Evolutionary conservation across 1,140 invertebrate genomes (phyloP).

Genomic region (Tetraneura akinire): DNA sequence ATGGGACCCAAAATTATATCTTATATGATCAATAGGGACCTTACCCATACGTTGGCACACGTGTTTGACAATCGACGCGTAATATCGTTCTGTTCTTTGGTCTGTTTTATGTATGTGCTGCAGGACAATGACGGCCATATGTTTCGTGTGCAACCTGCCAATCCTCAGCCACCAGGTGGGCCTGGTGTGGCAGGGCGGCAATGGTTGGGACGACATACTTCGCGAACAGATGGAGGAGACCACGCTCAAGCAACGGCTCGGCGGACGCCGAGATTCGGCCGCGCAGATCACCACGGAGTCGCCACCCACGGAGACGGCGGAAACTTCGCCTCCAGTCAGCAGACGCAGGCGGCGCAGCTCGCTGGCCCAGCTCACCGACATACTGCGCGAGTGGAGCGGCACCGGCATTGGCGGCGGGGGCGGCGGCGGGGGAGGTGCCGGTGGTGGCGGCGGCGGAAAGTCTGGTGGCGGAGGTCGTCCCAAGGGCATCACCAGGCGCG

Average conservation of each 20-base stretch:
- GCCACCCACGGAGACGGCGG: constrained; percentile 72
- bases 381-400: constrained; percentile 81
- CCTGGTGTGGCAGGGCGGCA: constrained; percentile 87
- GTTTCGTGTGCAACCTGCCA: constrained; percentile 92
- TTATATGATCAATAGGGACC: too few relatives aligned
- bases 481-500: constrained; percentile 74
- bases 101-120: not conserved
- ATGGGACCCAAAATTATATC: too few relatives aligned
- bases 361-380: constrained; percentile 83
- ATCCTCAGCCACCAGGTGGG: constrained; percentile 92
- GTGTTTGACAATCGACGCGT: not conserved
- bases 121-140: constrained; percentile 90
- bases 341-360: constrained; percentile 77
- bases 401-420: constrained; percentile 57
- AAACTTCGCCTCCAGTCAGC: constrained; percentile 65
- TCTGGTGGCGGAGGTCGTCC: constrained; percentile 59
- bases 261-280: constrained; percentile 79
- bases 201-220: constrained; percentile 88
- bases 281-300: constrained; percentile 83
- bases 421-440: constrained; percentile 66
- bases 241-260: constrained; percentile 72
- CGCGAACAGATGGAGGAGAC: constrained; percentile 82
- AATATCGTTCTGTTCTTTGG: not conserved
- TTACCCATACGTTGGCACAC: too few relatives aligned
- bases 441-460: constrained; percentile 64